Conservation (phyloP, 2,113 vertebrate species). For the Kryptolebias marmoratus region DNA sequence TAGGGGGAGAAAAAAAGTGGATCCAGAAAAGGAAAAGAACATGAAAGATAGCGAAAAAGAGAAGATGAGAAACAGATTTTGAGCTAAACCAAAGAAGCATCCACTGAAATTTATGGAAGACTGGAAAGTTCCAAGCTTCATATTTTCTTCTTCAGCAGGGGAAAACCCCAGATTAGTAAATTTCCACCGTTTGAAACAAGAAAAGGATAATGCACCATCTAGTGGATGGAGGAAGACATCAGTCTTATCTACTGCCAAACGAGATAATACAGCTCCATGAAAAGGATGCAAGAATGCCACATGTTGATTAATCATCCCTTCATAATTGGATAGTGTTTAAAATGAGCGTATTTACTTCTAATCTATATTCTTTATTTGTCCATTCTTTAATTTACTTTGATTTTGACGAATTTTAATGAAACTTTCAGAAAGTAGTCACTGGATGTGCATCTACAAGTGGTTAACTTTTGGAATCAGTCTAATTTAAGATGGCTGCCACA, state of each 20-base stretch:
- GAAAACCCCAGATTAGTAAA: slow-evolving; percentile 55
- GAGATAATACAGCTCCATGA: background rate
- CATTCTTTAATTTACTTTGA: too few species aligned
- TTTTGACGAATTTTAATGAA: too few species aligned
- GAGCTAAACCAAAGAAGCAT: slow-evolving; percentile 42
- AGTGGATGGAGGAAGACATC: slow-evolving; percentile 66
- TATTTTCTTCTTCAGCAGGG: slow-evolving; percentile 39
- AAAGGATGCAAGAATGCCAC: too few species aligned
- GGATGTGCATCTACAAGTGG: too few species aligned
- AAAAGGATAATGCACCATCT: slow-evolving; percentile 73
- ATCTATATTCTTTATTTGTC: too few species aligned
- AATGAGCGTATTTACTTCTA: too few species aligned
- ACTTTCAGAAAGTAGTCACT: too few species aligned
- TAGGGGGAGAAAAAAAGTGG: slow-evolving; percentile 57
- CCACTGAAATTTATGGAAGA: slow-evolving; percentile 59
- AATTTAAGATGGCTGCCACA: too few species aligned
- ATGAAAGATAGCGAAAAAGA: slow-evolving; percentile 25
- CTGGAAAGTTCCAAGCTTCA: slow-evolving; percentile 70
- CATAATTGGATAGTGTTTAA: too few species aligned
- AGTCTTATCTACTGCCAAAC: background rate
- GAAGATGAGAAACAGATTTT: slow-evolving; percentile 29
- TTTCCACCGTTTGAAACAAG: slow-evolving; percentile 16
- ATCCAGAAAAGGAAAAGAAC: slow-evolving; percentile 31
- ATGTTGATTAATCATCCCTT: too few species aligned
- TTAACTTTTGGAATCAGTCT: too few species aligned